Evolutionary conservation across 2,888 invertebrate genomes (phyloP).

Genomic region (Macrosoma leucophasiata): DNA sequence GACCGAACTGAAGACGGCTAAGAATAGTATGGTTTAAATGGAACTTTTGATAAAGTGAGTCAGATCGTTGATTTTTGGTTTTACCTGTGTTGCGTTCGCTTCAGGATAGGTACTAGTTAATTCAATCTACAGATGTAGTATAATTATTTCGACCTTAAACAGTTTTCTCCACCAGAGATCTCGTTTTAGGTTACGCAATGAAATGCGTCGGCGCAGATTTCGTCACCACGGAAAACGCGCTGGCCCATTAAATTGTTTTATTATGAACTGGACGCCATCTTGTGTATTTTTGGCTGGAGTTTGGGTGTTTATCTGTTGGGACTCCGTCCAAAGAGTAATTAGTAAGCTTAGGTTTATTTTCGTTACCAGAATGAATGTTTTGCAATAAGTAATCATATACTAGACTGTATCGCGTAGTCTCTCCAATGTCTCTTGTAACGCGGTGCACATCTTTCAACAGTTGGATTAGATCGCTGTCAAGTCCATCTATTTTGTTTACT

Average conservation of each 20-base stretch:
- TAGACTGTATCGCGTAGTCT: too few relatives aligned
- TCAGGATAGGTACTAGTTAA: conserved; percentile 11
- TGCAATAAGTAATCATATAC: too few relatives aligned
- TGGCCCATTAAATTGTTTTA: conserved; percentile 77
- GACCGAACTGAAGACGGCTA: too few relatives aligned
- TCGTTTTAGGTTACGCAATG: conserved; percentile 67
- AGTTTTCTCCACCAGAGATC: conserved; percentile 66
- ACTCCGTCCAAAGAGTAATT: conserved; percentile 72
- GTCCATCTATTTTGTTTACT: conserved; percentile 17
- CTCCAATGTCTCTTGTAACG: too few relatives aligned
- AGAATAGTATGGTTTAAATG: too few relatives aligned
- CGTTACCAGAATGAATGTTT: conserved; percentile 38
- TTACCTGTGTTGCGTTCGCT: conserved; percentile 5
- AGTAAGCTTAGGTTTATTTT: conserved; percentile 65
- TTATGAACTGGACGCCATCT: conserved; percentile 75
- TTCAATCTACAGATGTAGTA: conserved; percentile 36
- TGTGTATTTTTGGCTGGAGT: conserved; percentile 73
- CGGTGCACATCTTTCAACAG: too few relatives aligned
- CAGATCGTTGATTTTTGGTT: too few relatives aligned
- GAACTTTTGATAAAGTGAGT: too few relatives aligned
- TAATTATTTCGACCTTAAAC: conserved; percentile 62
- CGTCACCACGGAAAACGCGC: conserved; percentile 75
- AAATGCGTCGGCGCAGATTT: conserved; percentile 70
- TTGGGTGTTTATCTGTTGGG: conserved; percentile 75
- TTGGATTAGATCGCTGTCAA: too few relatives aligned